Conservation (phyloP, 2,113 vertebrate genomes). For the Galeopterus variegatus region DNA sequence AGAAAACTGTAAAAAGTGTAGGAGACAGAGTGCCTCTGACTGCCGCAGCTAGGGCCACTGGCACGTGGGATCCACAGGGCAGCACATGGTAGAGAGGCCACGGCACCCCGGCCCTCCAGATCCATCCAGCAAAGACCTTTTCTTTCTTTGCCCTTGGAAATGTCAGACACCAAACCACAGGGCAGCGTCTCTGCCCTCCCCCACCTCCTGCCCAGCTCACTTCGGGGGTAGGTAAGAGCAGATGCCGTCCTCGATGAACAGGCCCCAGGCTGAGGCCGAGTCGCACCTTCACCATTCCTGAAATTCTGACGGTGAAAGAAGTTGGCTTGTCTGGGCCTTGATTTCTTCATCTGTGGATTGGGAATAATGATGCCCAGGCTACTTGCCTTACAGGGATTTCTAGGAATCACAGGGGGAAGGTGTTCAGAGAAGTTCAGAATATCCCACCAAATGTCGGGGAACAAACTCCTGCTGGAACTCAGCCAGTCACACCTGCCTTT, state of each 20-base stretch:
- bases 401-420: background rate
- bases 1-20: background rate
- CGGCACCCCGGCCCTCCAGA: background rate
- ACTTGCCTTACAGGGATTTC: background rate
- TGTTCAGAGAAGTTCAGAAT: background rate
- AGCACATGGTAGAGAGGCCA: background rate
- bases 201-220: background rate
- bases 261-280: background rate
- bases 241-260: too few species aligned
- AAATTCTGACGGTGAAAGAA: background rate
- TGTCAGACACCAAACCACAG: background rate
- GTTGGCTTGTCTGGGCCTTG: background rate
- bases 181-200: background rate
- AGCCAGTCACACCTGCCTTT: background rate
- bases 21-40: background rate
- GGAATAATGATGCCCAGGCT: background rate
- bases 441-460: background rate
- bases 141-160: background rate
- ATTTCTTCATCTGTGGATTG: background rate
- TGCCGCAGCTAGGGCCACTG: accelerated
- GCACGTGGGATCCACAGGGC: too few species aligned
- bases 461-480: background rate
- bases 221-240: background rate
- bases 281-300: too few species aligned
- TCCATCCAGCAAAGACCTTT: background rate